Evolutionary conservation across 2,113 vertebrate species (phyloP).

Genomic region (Oriolus oriolus): DNA sequence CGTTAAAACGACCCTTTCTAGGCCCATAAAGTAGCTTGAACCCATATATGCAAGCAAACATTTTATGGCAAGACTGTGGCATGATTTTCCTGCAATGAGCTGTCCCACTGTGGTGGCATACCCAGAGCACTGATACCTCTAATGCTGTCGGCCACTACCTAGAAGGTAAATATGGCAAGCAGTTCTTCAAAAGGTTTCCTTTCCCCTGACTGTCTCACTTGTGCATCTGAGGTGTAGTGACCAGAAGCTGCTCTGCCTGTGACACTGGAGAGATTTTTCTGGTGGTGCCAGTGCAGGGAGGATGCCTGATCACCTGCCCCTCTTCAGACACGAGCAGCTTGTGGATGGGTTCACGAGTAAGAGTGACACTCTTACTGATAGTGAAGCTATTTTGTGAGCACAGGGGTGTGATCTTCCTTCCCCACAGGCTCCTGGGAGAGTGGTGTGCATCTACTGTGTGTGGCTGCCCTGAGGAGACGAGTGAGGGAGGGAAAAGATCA

Average conservation of each 20-base stretch:
- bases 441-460: neutral
- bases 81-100: neutral
- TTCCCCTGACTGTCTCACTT: neutral
- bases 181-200: neutral
- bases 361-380: neutral
- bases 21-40: neutral
- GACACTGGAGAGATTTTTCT: neutral
- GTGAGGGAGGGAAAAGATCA: neutral
- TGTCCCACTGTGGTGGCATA: neutral
- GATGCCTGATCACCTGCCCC: neutral
- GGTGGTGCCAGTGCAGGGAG: neutral
- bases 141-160: neutral
- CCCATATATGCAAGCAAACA: neutral
- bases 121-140: neutral
- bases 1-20: neutral
- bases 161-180: neutral
- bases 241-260: neutral
- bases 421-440: neutral
- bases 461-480: neutral
- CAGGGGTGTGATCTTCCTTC: neutral
- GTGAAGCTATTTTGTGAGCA: neutral
- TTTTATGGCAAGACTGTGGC: neutral
- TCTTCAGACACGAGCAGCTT: neutral
- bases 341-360: neutral
- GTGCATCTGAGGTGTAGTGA: neutral